A percentile compares a stretch with the other conserved stretches of the same genome.
Conservation (phyloP, 2,797 vertebrate genomes). For the Lithobates pipiens region DNA sequence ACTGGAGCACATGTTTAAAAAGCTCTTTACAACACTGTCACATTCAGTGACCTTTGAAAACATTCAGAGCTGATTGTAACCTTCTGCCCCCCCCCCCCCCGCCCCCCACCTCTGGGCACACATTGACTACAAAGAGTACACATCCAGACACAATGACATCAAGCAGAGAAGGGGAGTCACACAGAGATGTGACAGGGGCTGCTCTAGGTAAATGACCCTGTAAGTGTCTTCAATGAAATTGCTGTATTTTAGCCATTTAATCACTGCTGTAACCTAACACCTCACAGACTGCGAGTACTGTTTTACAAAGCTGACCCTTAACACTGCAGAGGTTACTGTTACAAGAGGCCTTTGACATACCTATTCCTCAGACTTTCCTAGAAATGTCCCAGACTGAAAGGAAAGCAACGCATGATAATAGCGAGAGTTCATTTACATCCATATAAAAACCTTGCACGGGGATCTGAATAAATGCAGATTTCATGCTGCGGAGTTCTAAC, state of each 20-base stretch:
- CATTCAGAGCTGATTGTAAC: neutral
- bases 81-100: neutral
- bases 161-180: constrained; percentile 6
- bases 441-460: neutral
- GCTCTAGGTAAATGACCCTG: neutral
- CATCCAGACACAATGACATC: constrained; percentile 12
- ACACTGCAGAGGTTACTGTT: constrained; percentile 5
- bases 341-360: constrained; percentile 33
- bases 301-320: constrained; percentile 27
- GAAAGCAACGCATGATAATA: constrained; percentile 13
- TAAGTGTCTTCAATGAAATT: neutral
- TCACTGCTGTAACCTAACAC: constrained; percentile 9
- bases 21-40: neutral
- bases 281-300: constrained; percentile 1
- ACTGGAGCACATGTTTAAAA: neutral
- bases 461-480: constrained; percentile 49
- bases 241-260: constrained; percentile 7
- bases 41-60: neutral
- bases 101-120: neutral
- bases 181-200: constrained; percentile 1
- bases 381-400: constrained; percentile 9
- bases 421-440: constrained; percentile 29
- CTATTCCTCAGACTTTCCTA: neutral
- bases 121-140: neutral
- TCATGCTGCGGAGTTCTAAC: constrained; percentile 25